Base-by-base conservation (phyloP, 2,797 vertebrate genomes). In the Helostoma temminkii region DNA sequence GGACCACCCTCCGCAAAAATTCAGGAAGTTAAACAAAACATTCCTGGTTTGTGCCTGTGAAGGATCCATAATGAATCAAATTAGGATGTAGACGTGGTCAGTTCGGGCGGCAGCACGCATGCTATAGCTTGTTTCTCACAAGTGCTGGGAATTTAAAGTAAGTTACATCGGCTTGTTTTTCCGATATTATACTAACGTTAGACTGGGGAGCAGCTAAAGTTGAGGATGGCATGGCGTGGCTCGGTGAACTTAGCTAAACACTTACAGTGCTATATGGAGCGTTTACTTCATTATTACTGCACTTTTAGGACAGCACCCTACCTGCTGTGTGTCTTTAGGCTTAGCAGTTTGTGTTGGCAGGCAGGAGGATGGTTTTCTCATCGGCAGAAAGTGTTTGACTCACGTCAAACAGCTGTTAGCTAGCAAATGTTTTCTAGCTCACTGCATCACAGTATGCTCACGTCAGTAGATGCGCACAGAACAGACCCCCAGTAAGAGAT, bases 11-110 rank as follows among this genome's bases (percentile, higher is more conserved):
- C 73, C 1, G 24, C 30, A 69, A 76, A 90, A 48, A 83, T 69
- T 22, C 91, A 91, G 92, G 93, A 93, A 93, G 92, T 92, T 82
- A 86, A 93, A 76, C 76, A 92, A 89, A 93, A 93, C 90, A 93
- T 85, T 82, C 66, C 65, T 66, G 60, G 46, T 62, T 72, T n/a
- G 65, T 62, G 68, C 28, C 55, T 42, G 70, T 30, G 55, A 77
- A 71, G 70, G 52, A 49, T 28, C 41, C 64, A 52, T 65, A 75
- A 60, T 71, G 71, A 83, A 73, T 67, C 32, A 45, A 14, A 50
- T 62, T 69, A 89, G 55, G 71, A 92, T 91, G 90, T 83, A 87
- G 82, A 76, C 66, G 66, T 69, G 77, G 69, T 69, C 47, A 16
- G 1, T 16, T 4, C 12, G 36, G 59, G 53, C 64, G 65, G 34